These are phyloP conservation scores for Gobionotothen gibberifrons DNA, from an alignment of 2,797 vertebrate species.

Conservation along the genomic window DNA sequence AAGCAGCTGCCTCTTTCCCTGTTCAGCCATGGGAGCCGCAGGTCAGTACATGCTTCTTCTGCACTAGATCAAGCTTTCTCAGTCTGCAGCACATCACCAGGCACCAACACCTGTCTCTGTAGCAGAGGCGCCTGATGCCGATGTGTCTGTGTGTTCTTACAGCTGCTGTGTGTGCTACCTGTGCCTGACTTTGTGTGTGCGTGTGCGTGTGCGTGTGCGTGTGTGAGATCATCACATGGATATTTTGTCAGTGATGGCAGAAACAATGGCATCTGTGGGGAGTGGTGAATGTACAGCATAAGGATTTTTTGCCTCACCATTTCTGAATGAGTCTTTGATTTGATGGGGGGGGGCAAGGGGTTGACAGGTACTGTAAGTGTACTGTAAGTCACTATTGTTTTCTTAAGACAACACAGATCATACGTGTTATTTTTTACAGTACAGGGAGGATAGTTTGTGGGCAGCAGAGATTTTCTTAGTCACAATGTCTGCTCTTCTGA, in stretches of 20 bases:
- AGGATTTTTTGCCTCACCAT: conserved; percentile 17
- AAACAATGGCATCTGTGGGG: conserved; percentile 35
- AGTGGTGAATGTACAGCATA: conserved; percentile 46
- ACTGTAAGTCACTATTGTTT: neutral
- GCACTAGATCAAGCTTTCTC: conserved; percentile 67
- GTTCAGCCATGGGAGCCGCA: conserved; percentile 87
- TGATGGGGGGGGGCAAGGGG: neutral
- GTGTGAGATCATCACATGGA: conserved; percentile 58
- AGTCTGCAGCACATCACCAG: conserved; percentile 49
- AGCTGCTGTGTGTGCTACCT: conserved; percentile 59
- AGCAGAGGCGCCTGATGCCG: conserved; percentile 30
- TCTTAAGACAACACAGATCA: conserved; percentile 1
- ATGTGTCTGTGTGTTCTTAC: conserved; percentile 36
- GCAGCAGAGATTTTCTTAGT: conserved; percentile 21
- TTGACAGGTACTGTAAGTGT: neutral
- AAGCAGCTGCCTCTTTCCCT: conserved; percentile 85
- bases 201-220: neutral
- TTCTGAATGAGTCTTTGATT: conserved; percentile 52
- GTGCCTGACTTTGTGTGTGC: conserved; percentile 34
- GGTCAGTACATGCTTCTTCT: conserved; percentile 83
- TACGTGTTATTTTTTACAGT: conserved; percentile 2
- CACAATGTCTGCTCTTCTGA: conserved; percentile 42
- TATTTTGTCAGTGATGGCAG: conserved; percentile 38
- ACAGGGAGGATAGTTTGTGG: neutral
- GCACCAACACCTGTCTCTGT: conserved; percentile 37